phyloP scores from a whole-genome alignment of 2,113 vertebrate genomes.

The Chlorodrepanis virens region DNA sequence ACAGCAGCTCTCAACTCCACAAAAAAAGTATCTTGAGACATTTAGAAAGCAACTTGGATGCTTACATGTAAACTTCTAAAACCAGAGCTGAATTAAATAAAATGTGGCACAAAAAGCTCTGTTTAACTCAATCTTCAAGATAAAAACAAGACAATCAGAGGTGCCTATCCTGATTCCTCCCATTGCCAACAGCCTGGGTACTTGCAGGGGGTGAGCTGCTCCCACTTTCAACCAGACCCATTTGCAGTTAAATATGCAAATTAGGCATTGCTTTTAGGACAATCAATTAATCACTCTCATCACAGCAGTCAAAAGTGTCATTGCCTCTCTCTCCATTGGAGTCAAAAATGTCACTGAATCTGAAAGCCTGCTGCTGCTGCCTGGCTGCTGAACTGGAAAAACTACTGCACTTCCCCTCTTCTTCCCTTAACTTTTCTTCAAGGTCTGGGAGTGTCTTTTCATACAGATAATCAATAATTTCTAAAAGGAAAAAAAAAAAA shows the following conservation, averaged over 20 bases:
- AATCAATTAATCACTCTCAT: neutral
- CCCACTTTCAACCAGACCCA: neutral
- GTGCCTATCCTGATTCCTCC: neutral
- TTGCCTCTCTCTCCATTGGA: conserved; percentile 30
- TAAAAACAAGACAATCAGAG: neutral
- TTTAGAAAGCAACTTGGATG: neutral
- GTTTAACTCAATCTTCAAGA: neutral
- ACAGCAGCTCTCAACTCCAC: neutral
- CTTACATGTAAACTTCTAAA: neutral
- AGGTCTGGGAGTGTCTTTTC: conserved; percentile 65
- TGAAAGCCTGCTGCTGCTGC: conserved; percentile 25
- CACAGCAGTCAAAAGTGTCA: conserved; percentile 65
- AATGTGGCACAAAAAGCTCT: neutral
- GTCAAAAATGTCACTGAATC: conserved; percentile 68
- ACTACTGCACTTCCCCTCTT: fast-evolving
- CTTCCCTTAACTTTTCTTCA: conserved; percentile 36
- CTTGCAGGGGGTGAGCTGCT: neutral
- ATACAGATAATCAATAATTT: conserved; percentile 72
- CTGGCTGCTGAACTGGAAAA: neutral
- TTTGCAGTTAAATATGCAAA: neutral
- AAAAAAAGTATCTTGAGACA: neutral
- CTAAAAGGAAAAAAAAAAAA: conserved; percentile 17
- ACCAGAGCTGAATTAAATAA: neutral
- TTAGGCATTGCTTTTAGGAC: neutral
- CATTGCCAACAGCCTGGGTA: neutral